Evolutionary conservation across 2,113 vertebrate species (phyloP).

Genomic region (Verasper variegatus): DNA sequence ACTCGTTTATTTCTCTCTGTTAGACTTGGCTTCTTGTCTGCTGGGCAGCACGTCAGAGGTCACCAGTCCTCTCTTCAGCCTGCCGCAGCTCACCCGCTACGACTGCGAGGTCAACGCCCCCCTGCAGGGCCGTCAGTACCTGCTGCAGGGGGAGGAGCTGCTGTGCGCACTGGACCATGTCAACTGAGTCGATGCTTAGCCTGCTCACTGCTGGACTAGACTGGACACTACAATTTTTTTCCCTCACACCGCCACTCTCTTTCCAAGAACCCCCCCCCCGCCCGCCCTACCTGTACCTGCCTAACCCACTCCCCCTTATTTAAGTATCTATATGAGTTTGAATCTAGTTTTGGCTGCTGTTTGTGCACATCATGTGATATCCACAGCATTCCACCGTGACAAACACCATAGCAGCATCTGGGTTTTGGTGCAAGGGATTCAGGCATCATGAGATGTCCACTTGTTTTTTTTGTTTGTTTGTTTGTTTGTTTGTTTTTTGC

Average conservation of each 20-base stretch:
- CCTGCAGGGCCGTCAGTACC: conserved; percentile 90
- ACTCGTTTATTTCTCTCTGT: neutral
- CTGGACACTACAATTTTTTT: conserved; percentile 88
- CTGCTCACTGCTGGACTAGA: conserved; percentile 79
- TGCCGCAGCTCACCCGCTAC: conserved; percentile 93
- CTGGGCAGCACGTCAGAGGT: conserved; percentile 90
- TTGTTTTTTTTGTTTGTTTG: conserved; percentile 16
- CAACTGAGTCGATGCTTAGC: conserved; percentile 84
- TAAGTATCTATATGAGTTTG: conserved; percentile 73
- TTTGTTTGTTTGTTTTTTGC: neutral
- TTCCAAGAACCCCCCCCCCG: neutral
- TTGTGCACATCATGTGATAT: conserved; percentile 73
- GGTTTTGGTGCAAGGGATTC: conserved; percentile 67
- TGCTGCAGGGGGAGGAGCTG: conserved; percentile 96
- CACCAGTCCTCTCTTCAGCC: conserved; percentile 72
- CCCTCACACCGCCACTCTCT: conserved; percentile 82
- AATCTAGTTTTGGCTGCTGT: conserved; percentile 68
- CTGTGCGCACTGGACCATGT: conserved; percentile 95
- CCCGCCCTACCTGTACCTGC: neutral
- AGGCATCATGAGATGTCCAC: conserved; percentile 51
- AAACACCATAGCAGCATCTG: conserved; percentile 69
- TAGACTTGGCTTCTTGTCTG: conserved; percentile 93
- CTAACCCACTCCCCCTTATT: conserved; percentile 63
- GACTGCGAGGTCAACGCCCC: conserved; percentile 98
- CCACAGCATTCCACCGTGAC: conserved; percentile 76